phyloP scores from a whole-genome alignment of 2,888 invertebrate species.

The Heliconius ethilla region DNA sequence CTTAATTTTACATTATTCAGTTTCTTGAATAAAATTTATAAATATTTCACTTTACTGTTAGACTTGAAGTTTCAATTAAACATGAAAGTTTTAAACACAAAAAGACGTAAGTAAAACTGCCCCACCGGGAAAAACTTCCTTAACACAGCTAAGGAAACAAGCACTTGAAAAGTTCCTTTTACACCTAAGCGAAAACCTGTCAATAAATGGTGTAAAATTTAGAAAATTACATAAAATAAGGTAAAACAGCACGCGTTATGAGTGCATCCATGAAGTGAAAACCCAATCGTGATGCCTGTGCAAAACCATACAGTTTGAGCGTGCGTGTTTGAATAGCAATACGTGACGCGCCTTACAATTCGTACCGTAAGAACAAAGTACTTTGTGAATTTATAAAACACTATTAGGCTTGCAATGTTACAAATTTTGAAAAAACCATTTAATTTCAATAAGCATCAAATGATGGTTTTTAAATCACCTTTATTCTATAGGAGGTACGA shows the following conservation, averaged over 20 bases:
- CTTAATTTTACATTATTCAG: background rate
- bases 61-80: background rate
- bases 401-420: background rate
- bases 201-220: slow-evolving; percentile 19
- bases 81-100: background rate
- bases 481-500: slow-evolving; percentile 24
- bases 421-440: background rate
- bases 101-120: background rate
- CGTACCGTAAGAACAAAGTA: slow-evolving; percentile 30
- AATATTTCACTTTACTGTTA: background rate
- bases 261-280: slow-evolving; percentile 37
- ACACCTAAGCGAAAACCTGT: background rate
- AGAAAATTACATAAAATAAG: slow-evolving; percentile 27
- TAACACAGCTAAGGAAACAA: background rate
- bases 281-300: slow-evolving; percentile 46
- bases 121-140: background rate
- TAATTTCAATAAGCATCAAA: background rate
- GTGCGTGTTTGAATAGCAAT: slow-evolving; percentile 48
- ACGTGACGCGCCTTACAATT: slow-evolving; percentile 39
- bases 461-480: slow-evolving; percentile 16
- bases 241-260: slow-evolving; percentile 37
- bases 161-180: background rate
- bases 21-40: background rate
- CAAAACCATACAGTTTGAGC: slow-evolving; percentile 43
- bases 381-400: slow-evolving; percentile 19